Conservation (phyloP, 1,140 invertebrate species). For the Galleria mellonella region DNA sequence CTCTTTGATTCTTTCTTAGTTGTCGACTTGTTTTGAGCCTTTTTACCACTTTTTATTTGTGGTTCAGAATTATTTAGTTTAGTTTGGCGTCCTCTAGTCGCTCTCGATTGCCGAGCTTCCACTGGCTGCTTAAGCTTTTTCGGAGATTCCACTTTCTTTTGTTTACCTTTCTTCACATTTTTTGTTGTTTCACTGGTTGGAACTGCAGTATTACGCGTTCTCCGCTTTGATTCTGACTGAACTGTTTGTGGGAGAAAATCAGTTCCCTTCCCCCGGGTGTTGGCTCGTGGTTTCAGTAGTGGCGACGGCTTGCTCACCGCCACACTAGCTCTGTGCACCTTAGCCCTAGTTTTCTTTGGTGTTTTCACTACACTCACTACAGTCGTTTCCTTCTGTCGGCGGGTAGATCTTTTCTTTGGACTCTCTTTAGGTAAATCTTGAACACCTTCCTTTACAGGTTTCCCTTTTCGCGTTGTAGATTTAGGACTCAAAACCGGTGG, state of each 20-base stretch:
- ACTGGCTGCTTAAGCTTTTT: conserved; percentile 4
- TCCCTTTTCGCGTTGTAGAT: conserved; percentile 7
- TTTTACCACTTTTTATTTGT: conserved; percentile 1
- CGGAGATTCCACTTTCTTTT: conserved; percentile 8
- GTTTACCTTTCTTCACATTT: background rate
- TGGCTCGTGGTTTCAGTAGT: conserved; percentile 8
- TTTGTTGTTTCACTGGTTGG: background rate
- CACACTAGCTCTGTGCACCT: conserved; percentile 4
- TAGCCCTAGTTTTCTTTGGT: conserved; percentile 10
- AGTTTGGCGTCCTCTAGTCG: conserved; percentile 11
- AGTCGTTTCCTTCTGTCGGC: background rate
- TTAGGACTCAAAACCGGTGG: conserved; percentile 15
- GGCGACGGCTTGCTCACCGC: conserved; percentile 16
- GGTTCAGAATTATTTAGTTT: background rate
- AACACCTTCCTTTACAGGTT: conserved; percentile 1
- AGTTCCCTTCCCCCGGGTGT: background rate
- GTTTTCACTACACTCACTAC: conserved; percentile 3
- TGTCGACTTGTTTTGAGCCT: background rate
- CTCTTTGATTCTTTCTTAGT: conserved; percentile 2
- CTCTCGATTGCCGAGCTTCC: background rate
- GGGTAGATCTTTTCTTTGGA: conserved; percentile 3
- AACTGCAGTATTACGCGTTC: conserved; percentile 5
- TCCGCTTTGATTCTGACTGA: background rate
- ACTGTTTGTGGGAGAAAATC: background rate
- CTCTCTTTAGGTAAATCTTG: background rate